A percentile compares a stretch with the other conserved stretches of the same genome.
Evolutionary conservation across 2,888 invertebrate species (phyloP).

Genomic region (Acheta domesticus): DNA sequence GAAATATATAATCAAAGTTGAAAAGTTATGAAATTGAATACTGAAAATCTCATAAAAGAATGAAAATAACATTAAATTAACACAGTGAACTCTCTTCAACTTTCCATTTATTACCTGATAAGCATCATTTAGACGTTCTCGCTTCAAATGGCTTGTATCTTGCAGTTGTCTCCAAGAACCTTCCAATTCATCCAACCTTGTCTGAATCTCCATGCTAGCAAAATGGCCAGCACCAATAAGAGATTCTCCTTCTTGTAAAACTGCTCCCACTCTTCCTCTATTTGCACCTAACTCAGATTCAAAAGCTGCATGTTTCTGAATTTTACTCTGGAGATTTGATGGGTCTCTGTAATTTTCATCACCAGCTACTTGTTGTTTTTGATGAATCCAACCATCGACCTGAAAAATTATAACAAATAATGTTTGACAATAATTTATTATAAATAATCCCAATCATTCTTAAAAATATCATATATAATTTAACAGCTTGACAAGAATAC

Average conservation of each 20-base stretch:
- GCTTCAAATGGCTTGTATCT: conserved; percentile 76
- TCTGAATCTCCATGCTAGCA: conserved; percentile 79
- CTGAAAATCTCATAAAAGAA: neutral
- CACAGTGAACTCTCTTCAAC: neutral
- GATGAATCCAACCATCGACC: conserved; percentile 80
- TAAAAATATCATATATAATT: too few species aligned
- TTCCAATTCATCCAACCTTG: conserved; percentile 78
- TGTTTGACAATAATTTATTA: too few species aligned
- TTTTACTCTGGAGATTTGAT: conserved; percentile 94
- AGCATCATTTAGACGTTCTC: conserved; percentile 81
- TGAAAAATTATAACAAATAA: neutral
- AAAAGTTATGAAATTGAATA: conserved; percentile 4
- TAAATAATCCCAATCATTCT: too few species aligned
- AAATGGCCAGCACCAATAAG: conserved; percentile 74
- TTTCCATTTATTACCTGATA: conserved; percentile 53
- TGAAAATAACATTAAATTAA: neutral
- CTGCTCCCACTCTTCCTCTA: conserved; percentile 77
- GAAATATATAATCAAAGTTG: conserved; percentile 25
- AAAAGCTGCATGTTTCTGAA: conserved; percentile 93
- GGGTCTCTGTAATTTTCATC: conserved; percentile 94
- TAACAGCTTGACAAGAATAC: too few species aligned
- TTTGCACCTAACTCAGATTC: conserved; percentile 92
- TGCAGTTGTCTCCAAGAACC: conserved; percentile 83
- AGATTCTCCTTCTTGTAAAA: conserved; percentile 67
- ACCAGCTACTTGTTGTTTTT: conserved; percentile 87